Percentiles rank a stretch among this genome's conserved stretches.
Evolutionary conservation across 2,888 invertebrate species (phyloP).

Genomic region (Epistrophella euchroma): DNA sequence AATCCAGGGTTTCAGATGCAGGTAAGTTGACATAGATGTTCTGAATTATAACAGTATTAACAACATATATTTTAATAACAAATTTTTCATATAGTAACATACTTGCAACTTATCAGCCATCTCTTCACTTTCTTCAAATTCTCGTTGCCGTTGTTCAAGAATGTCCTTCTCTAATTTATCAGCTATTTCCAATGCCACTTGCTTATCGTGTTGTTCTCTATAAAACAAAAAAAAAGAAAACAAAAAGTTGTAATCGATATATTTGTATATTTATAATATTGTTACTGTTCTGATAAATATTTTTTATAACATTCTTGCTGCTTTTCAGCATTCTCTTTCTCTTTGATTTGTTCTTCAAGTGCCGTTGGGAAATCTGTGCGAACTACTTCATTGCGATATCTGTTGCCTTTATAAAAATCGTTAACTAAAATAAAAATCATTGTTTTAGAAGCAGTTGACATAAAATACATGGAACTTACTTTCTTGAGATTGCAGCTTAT

Average conservation of each 20-base stretch:
- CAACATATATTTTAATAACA: neutral
- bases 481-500: slow-evolving; percentile 92
- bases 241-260: neutral
- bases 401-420: slow-evolving; percentile 91
- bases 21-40: slow-evolving; percentile 82
- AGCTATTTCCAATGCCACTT: slow-evolving; percentile 88
- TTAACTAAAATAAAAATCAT: slow-evolving; percentile 84
- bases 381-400: slow-evolving; percentile 89
- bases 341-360: slow-evolving; percentile 89
- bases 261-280: neutral
- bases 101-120: slow-evolving; percentile 85
- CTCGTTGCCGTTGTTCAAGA: slow-evolving; percentile 84
- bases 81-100: neutral
- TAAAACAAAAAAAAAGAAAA: slow-evolving; percentile 42
- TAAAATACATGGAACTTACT: slow-evolving; percentile 85
- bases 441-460: neutral
- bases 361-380: slow-evolving; percentile 92
- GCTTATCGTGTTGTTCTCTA: slow-evolving; percentile 88
- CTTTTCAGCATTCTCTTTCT: slow-evolving; percentile 87
- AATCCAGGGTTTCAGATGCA: slow-evolving; percentile 79
- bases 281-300: slow-evolving; percentile 86
- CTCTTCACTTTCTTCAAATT: slow-evolving; percentile 85
- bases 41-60: slow-evolving; percentile 70
- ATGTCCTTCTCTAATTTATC: slow-evolving; percentile 87
- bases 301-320: slow-evolving; percentile 85